Base-by-base conservation (phyloP, 1,140 invertebrate species). In the Orius laevigatus region DNA sequence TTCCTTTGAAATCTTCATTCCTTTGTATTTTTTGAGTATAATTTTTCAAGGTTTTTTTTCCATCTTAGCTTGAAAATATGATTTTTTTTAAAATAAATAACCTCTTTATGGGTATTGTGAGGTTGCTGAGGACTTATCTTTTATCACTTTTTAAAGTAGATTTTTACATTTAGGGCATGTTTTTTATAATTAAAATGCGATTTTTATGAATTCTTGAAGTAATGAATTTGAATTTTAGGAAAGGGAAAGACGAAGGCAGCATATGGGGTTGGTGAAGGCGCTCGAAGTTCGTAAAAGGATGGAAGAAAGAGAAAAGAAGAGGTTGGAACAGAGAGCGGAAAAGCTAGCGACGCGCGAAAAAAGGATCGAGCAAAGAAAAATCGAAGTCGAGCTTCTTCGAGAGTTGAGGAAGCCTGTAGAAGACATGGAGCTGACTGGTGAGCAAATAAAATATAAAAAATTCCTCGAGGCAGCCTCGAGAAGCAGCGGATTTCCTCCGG, bases 401-500 rank as follows among this genome's bases (percentile, higher is more conserved):
- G 80, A 93, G 62, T 67, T 93, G 44, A 76, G 84, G 58, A 88
- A 89, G 64, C 89, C 89, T 2, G 78, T 86, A 55, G 84, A 90
- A 66, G 84, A 88, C 60, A 80, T 85, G 56, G 81, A 86, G 55
- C 62, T 88, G 25, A 74, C 73, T 18, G 77, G 79, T 62, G n/a
- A 10, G 15, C 43, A 15, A 38, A 19, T 11, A 38, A 38, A 16
- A 38, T n/a, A 6, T 39, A 20, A 6, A n/a, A 19, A 48, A 5
- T 9, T 6, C 5, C 8, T 8, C 10, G 33, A 34, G 8, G 33
- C n/a, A 34, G 33, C n/a, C n/a, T 34, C 33, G 33, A n/a, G n/a
- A n/a, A n/a, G n/a, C n/a, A n/a, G n/a, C n/a, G n/a, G n/a, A n/a
- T n/a, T n/a, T n/a, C n/a, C n/a, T n/a, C n/a, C n/a, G n/a, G n/a